Evolutionary conservation across 2,888 invertebrate genomes (phyloP), one percentile per base, ranked within the genome.

Genomic region (Nebria salina): DNA sequence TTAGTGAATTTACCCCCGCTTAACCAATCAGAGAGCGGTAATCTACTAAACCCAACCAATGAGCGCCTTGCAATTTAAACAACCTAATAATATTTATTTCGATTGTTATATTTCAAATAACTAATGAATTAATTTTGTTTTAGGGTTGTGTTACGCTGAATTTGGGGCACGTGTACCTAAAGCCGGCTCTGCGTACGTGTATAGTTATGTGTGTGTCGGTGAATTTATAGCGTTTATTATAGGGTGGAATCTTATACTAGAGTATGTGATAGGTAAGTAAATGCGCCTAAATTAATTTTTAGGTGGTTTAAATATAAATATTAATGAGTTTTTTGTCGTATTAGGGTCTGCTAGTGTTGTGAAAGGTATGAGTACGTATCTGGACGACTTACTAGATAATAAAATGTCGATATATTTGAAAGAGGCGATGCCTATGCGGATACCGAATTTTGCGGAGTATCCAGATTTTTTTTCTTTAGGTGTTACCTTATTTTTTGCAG

Each of bases 211-310:
- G 20, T 95, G 96, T 76, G 94, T 97, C 80, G 97, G 97, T 0
- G 97, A 98, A 90, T 94, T 97, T 86, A 93, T 96, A 80, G 97
- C 97, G 0, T 97, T 97, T 88, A 91, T 96, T 73, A 97, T 97
- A 85, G 97, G 97, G 20, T 98, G 98, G 98, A 97, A 97, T 88
- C 92, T 98, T 76, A 95, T 97, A 84, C 89, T 97, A 75, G 97
- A 97, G 87, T 96, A 97, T 88, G 93, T 96, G 68, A 96, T 97
- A 82, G 96, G 95, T 93, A 88, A 7, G 11, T 54, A 43, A 25
- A 72, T 72, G 20, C 20, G 20, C 1, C 1, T 25, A 25, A 72
- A n/a, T 25, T 72, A 72, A 26, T 15, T 41, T 20, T 20, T 20
- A 1, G 20, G 20, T 20, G 20, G 7, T 26, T 15, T 72, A 68